Evolutionary conservation across 2,888 invertebrate genomes (phyloP), one percentile per base, ranked within the genome.

Genomic region (Melolontha melolontha): DNA sequence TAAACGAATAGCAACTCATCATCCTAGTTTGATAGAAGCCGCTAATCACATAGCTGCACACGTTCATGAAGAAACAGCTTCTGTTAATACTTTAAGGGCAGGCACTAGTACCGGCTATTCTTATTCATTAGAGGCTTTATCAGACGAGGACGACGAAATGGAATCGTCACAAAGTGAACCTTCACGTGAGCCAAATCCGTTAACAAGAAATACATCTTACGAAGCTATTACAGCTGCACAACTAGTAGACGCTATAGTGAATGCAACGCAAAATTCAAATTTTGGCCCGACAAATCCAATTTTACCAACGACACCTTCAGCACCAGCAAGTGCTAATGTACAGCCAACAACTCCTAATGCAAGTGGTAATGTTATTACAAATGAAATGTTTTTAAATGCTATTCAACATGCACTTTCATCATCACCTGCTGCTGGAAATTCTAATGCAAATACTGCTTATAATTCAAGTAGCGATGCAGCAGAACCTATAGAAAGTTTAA

Each of bases 351-450:
- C 75, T 11, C 68, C 77, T 2, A 76, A 75, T 64, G 71, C 75
- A 2, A 78, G 76, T 39, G 80, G 80, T 6, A 73, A 73, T 16
- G 76, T 89, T 47, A 93, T 94, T 62, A 92, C 94, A 0, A 86
- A 89, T 0, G 93, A 93, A 79, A 91, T 93, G 88, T 92, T 95
- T 78, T 91, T 88, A 62, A 91, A 90, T 79, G 94, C 94, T 5
- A 89, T 92, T 80, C 87, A 89, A 65, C 91, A 91, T 74, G 93
- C 92, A 2, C 87, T 91, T 66, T 77, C 78, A 11, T 70, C 79
- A 8, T 73, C 80, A n/a, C 67, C 74, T 11, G 70, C 70, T 16
- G 74, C 75, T 59, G 57, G 51, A 40, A 59, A 51, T 57, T 8
- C 59, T 16, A 44, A 47, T 16, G n/a, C 29, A n/a, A 49, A 63